Conservation (phyloP, 2,113 vertebrate species). For the Nymphicus hollandicus region DNA sequence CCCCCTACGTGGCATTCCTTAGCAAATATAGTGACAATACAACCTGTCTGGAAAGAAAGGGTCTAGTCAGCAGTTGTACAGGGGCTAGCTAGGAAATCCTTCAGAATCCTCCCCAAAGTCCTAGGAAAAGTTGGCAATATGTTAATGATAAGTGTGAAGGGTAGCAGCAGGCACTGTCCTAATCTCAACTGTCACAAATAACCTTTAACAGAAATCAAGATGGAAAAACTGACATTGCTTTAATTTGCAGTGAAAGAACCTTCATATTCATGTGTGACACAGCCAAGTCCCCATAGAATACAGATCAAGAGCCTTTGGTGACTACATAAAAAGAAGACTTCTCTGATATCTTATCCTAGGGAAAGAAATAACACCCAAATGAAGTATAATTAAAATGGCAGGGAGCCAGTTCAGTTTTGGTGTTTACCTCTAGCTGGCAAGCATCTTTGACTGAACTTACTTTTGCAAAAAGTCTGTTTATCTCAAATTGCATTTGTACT, state of each 20-base stretch:
- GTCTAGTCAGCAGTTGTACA: not conserved
- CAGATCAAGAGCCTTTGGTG: not conserved
- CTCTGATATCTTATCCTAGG: not conserved
- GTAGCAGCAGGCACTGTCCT: not conserved
- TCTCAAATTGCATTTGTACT: conserved; percentile 66
- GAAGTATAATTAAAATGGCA: not conserved
- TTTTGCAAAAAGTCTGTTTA: conserved; percentile 75
- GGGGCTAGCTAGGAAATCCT: not conserved
- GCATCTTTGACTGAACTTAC: conserved; percentile 45
- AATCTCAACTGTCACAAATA: not conserved
- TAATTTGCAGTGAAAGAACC: not conserved
- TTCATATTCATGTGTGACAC: not conserved
- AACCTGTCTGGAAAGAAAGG: not conserved
- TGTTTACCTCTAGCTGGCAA: conserved; percentile 50
- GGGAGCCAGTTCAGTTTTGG: not conserved
- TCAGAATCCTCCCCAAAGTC: not conserved
- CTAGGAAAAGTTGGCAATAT: not conserved
- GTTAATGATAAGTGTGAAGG: not conserved
- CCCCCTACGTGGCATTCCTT: not conserved
- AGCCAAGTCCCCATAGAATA: not conserved
- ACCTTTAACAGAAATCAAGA: not conserved
- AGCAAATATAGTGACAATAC: not conserved
- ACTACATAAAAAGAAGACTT: not conserved
- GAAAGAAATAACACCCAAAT: not conserved
- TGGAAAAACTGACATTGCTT: not conserved